These are phyloP conservation scores for Chlorops oryzae DNA, from an alignment of 1,140 invertebrate genomes.

Conservation along the genomic window DNA sequence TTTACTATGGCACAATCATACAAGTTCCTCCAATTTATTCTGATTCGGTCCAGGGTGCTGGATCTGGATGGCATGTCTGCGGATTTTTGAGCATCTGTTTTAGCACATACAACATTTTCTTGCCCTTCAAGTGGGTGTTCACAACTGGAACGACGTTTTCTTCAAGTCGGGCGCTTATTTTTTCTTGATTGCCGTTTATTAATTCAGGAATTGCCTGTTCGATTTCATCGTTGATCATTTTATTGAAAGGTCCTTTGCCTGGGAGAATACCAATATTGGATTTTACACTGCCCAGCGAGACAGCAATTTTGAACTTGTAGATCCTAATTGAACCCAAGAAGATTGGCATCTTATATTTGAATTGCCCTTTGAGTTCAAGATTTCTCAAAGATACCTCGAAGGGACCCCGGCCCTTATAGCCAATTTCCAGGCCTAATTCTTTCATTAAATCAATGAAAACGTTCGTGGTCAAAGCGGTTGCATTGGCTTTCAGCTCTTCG, in stretches of 20 bases:
- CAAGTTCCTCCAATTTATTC: conserved; percentile 6
- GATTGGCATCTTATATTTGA: conserved; percentile 45
- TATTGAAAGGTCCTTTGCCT: conserved; percentile 37
- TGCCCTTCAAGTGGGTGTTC: conserved; percentile 28
- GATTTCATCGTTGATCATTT: conserved; percentile 33
- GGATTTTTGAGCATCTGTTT: conserved; percentile 12
- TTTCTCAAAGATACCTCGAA: conserved; percentile 30
- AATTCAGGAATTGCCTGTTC: conserved; percentile 32
- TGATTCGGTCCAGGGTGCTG: conserved; percentile 35
- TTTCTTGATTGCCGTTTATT: conserved; percentile 33
- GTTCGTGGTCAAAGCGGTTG: conserved; percentile 30
- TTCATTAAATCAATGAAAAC: conserved; percentile 31
- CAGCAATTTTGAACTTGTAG: conserved; percentile 32
- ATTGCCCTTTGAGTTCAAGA: conserved; percentile 35
- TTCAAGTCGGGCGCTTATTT: conserved; percentile 32
- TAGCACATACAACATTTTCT: conserved; percentile 39
- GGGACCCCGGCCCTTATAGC: conserved; percentile 35
- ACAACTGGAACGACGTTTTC: conserved; percentile 28
- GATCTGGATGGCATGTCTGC: conserved; percentile 26
- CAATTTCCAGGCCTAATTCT: conserved; percentile 29
- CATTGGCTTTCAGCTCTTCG: conserved; percentile 25
- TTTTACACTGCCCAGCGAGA: conserved; percentile 27
- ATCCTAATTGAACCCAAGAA: conserved; percentile 43
- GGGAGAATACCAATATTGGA: conserved; percentile 40
- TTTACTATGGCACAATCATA: background rate